phyloP scores from a whole-genome alignment of 2,888 invertebrate species.

The Sisyra nigra region DNA sequence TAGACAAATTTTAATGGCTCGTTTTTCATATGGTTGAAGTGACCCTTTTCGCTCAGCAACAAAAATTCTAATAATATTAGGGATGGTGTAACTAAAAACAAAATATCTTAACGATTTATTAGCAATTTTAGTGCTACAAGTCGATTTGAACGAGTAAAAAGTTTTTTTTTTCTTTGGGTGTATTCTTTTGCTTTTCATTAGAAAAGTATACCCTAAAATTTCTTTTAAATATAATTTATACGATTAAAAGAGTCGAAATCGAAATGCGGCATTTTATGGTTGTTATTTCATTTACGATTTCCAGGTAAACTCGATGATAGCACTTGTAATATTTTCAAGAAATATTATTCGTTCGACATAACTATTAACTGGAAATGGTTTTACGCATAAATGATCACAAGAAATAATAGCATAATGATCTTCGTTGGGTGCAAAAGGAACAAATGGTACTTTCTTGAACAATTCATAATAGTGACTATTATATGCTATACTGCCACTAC shows the following conservation, averaged over 20 bases:
- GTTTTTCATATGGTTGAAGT: constrained; percentile 22
- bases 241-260: no score
- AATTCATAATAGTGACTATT: neutral
- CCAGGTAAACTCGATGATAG: constrained; percentile 25
- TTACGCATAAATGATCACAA: constrained; percentile 21
- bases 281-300: no score
- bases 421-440: neutral
- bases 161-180: no score
- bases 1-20: constrained; percentile 22
- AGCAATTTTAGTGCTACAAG: no score
- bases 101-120: no score
- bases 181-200: no score
- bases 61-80: constrained; percentile 18
- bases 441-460: neutral
- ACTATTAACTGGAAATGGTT: constrained; percentile 21
- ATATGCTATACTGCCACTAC: neutral
- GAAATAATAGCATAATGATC: constrained; percentile 21
- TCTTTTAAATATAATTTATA: no score
- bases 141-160: no score
- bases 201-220: no score
- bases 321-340: constrained; percentile 23
- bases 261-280: no score
- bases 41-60: constrained; percentile 21
- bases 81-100: constrained; percentile 17
- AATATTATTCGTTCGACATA: constrained; percentile 22